Conservation (phyloP, 2,888 invertebrate species). For the Metallyticus violacea region DNA sequence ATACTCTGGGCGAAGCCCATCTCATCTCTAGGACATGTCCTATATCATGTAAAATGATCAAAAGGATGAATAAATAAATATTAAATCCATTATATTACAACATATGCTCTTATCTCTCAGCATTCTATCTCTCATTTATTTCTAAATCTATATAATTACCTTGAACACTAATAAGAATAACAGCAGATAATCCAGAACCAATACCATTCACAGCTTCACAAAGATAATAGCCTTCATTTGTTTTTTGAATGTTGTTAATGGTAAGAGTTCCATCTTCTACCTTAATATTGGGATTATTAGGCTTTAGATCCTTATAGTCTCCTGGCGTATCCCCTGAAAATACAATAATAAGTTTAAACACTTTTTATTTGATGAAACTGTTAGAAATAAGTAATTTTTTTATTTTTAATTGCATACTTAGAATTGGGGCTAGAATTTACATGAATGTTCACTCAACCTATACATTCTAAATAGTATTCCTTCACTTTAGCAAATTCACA, state of each 20-base stretch:
- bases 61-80: too few species aligned
- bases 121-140: not conserved
- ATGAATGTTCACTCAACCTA: not conserved
- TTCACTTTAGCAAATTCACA: too few species aligned
- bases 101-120: not conserved
- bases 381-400: conserved; percentile 4
- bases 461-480: not conserved
- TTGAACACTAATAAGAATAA: conserved; percentile 90
- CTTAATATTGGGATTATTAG: conserved; percentile 85
- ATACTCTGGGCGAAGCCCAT: too few species aligned
- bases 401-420: not conserved
- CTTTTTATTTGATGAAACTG: not conserved
- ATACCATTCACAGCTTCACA: conserved; percentile 97
- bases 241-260: conserved; percentile 87
- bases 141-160: conserved; percentile 53
- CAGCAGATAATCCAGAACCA: conserved; percentile 90
- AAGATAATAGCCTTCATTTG: conserved; percentile 90
- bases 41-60: too few species aligned
- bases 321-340: conserved; percentile 80
- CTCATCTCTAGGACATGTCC: too few species aligned
- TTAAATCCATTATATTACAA: too few species aligned
- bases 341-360: conserved; percentile 22
- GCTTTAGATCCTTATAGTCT: conserved; percentile 89
- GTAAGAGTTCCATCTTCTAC: conserved; percentile 91
- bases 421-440: not conserved